Evolutionary conservation across 2,113 vertebrate species (phyloP), one percentile per base, ranked within the genome.

Genomic region (Scartelaos histophorus): DNA sequence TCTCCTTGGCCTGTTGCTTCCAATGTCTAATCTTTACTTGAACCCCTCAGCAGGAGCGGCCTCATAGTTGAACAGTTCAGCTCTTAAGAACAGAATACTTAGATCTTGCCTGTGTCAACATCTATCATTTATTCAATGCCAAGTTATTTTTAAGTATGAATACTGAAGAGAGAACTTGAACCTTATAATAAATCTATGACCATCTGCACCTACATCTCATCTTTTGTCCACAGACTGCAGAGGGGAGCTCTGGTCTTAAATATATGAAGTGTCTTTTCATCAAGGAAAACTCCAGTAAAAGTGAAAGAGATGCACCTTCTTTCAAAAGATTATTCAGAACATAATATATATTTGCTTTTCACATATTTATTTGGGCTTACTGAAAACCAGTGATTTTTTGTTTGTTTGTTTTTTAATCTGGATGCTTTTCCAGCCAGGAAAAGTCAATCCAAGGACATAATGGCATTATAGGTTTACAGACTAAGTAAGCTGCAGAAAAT

Each of bases 51-150:
- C 7, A 17, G 56, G 38, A 67, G 71, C 9, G 7, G 24, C 54
- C 73, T 54, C 19, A 7, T 53, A 17, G 61, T 45, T 38, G 22
- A 74, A 69, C 49, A 16, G 54, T 71, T 76, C 16, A 21, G 15
- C 62, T 71, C 22, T 69, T 75, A 34, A 17, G 54, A 66, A 29
- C 25, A 15, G 69, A 75, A 29, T 24, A 47, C 24, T 69, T 15
- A 67, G 75, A 80, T 76, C 71, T 76, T 38, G 68, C 68, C 61
- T 77, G 66, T 79, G 70, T 77, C 62, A 69, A 74, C 72, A 73
- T 43, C 49, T 53, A 67, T 81, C 60, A 74, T 73, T 58, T 60
- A 56, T 70, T 60, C 22, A 79, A 69, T 62, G 62, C 70, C 69
- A 35, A 9, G 22, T 13, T 72, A 61, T 73, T 68, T 60, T 46